Evolutionary conservation across 2,113 vertebrate genomes (phyloP), one percentile per base, ranked within the genome.

Genomic region (Xenopus borealis): DNA sequence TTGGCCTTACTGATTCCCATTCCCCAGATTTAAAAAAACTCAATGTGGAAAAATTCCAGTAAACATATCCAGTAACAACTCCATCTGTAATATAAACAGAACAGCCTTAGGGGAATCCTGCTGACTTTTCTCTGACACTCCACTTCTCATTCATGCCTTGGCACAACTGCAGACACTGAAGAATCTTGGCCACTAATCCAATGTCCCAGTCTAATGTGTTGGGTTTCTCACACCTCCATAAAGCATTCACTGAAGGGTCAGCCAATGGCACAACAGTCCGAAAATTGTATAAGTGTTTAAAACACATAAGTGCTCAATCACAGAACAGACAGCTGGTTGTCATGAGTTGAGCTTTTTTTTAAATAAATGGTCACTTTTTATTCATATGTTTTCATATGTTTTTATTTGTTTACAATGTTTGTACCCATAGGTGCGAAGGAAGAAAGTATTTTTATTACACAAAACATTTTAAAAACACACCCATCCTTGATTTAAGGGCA

Each of bases 81-180:
- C 61, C 59, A 57, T 64, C 59, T 70, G 74, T 47, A 64, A 70
- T 70, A 77, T 64, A 69, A 77, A 77, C 74, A 77, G 3, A 63
- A 67, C 9, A 33, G 23, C 45, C 47, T 14, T 45, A 53, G 47
- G 65, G 74, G 67, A 77, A 46, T 45, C 74, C 74, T 64, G 66
- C 74, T 70, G 67, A 18, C 66, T 62, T 57, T 55, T 20, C 3
- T 19, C 74, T 77, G 74, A 77, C 74, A 70, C 66, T 53, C 53
- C 46, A 53, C 66, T 67, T 75, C 73, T 70, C 74, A 77, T 70
- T 77, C 74, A 77, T 64, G 74, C 62, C 66, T 63, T 76, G 73
- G 73, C 73, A 69, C 66, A 20, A 63, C 4, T 69, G 66, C 46
- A 76, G 73, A 76, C 73, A 20, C 73, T 69, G 14, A 64, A 63